Evolutionary conservation across 2,113 vertebrate species (phyloP).

Genomic region (Nanorana parkeri): DNA sequence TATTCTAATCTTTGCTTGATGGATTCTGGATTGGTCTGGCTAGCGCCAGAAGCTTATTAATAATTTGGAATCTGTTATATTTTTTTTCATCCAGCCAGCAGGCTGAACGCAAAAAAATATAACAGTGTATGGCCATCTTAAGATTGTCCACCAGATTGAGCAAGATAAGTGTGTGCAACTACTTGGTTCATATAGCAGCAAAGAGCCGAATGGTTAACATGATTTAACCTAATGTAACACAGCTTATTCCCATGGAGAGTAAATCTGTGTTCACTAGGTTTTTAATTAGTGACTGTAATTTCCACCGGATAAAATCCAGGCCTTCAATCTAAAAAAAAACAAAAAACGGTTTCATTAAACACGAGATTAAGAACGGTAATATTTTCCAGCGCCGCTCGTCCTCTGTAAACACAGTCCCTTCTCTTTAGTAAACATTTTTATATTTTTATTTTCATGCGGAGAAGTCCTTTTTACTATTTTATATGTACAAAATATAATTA

Average conservation of each 20-base stretch:
- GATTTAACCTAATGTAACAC: neutral
- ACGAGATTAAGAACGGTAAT: neutral
- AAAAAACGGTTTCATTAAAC: neutral
- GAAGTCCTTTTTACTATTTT: neutral
- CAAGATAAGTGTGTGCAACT: too few species aligned
- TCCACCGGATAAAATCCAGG: neutral
- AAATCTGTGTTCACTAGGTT: neutral
- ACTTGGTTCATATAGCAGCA: too few species aligned
- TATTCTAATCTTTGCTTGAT: too few species aligned
- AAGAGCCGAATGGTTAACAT: too few species aligned
- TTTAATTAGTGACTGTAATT: neutral
- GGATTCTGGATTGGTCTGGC: too few species aligned
- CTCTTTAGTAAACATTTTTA: neutral
- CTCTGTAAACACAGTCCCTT: neutral
- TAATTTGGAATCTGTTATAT: too few species aligned
- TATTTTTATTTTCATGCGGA: neutral
- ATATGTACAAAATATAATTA: conserved; percentile 3
- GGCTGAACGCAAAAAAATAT: too few species aligned
- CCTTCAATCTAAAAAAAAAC: neutral
- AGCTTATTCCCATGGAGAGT: neutral
- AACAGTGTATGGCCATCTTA: too few species aligned
- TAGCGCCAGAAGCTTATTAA: too few species aligned
- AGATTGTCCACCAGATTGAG: too few species aligned
- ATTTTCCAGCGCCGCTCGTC: neutral
- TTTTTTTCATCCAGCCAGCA: too few species aligned